Base-by-base conservation (phyloP, 2,888 invertebrate species). In the Dynastes tityus region DNA sequence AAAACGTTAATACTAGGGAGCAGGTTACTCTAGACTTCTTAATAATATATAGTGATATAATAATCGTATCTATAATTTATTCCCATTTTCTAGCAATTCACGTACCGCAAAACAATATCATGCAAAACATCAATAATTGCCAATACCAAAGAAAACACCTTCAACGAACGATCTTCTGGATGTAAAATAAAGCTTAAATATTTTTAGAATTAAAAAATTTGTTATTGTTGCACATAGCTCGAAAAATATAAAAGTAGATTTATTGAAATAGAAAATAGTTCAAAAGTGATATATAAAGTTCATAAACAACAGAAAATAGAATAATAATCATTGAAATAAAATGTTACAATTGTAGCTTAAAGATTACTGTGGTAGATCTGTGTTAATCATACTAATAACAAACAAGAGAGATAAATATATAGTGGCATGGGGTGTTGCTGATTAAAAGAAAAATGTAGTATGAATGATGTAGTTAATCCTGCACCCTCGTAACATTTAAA, bases 171-270 rank as follows among this genome's bases (percentile, higher is more conserved):
- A 45, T 58, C 73, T 74, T 73, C 73, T 63, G 27, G 61, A 29
- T 45, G 73, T 74, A 11, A 74, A 55, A 73, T 13, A 74, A 74
- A 74, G 73, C 73, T 74, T 74, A 45, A 49, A 27, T 61, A 61
- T 45, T 45, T 74, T 61, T 49, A 74, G 61, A 74, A 74, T 61
- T 61, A 74, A 61, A 61, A 73, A 61, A 4, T 11, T 73, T 49
- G 61, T 74, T 74, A 74, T 61, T 74, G 61, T 74, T 63, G 73
- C 61, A 73, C 65, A 76, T 58, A 67, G 76, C 76, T 77, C 76
- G 55, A 77, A 77, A 76, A 68, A 55, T 77, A 68, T 77, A 67
- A 61, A 76, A 68, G 67, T 77, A 58, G 68, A 77, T 77, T 76
- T 77, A 68, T 77, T 71, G 8, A 77, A 68, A 77, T 37, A 16